Base-by-base conservation (phyloP, 2,113 vertebrate species). In the Rhinolophus ferrumequinum region DNA sequence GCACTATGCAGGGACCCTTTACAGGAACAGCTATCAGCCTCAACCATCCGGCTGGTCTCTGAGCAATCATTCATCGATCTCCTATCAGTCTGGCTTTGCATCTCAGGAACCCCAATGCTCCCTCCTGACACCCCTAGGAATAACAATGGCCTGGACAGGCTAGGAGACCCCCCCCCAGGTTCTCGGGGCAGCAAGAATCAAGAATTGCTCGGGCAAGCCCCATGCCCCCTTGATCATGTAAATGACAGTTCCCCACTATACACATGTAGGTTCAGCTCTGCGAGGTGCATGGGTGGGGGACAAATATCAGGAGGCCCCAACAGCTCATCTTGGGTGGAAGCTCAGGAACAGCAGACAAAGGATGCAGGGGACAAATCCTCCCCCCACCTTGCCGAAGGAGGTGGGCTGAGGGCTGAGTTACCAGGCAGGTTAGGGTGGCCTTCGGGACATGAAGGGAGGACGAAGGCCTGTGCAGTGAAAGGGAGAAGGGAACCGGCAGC, bases 321-420 rank as follows among this genome's bases (percentile, higher is more conserved):
- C 52, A 58, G 64, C 92, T 88, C 67, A 76, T 85, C 56, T 62
- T 33, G 75, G 87, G 64, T 93, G 83, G 52, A 83, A 87, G 90
- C 69, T 95, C 47, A 21, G 54, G 69, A 54, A 88, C 18, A 95
- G 13, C 79, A 94, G 85, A 97, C 97, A 98, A 97, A 96, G 96
- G 94, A 88, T 89, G 90, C n/a, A 73, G 72, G 90, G 70, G 60
- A 84, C 54, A 58, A 72, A 66, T 50, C 86, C 67, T 52, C 69
- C 44, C 47, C 21, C 35, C 33, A 30, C 24, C 26, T 47, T 12
- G 16, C 28, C 60, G 52, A 76, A 56, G 83, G 60, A 95, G 67
- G 70, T 90, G 76, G 80, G 67, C 83, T 66, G 67, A 80, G 38
- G 90, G 69, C 64, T 88, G 70, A 88, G 90, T 70, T 75, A 44